Conservation (phyloP, 2,113 vertebrate species). For the Megatriorchis doriae region DNA sequence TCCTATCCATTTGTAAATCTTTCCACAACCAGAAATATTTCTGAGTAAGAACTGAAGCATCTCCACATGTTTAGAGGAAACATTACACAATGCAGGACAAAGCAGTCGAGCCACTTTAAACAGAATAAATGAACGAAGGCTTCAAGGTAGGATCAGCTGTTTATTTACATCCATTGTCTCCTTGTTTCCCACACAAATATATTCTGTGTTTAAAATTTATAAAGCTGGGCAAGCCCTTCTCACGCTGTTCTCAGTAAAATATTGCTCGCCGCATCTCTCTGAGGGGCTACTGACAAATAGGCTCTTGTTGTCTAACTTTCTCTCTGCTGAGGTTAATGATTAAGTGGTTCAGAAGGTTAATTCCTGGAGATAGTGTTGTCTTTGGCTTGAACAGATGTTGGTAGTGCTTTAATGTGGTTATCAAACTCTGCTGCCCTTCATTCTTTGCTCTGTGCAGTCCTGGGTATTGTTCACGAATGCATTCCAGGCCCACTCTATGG, state of each 20-base stretch:
- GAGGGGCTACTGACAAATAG: constrained; percentile 88
- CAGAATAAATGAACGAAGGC: neutral
- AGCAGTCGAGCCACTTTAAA: neutral
- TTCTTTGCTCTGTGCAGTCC: constrained; percentile 76
- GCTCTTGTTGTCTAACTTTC: constrained; percentile 90
- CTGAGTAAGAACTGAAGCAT: neutral
- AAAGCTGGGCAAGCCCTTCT: constrained; percentile 82
- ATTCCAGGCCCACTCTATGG: constrained; percentile 89
- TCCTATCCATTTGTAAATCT: neutral
- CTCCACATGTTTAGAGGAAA: neutral
- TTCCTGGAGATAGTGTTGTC: constrained; percentile 91
- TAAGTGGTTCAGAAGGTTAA: constrained; percentile 90
- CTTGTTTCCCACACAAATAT: constrained; percentile 82
- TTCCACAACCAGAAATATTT: neutral
- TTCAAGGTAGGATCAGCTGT: constrained; percentile 67
- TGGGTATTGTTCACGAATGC: constrained; percentile 79
- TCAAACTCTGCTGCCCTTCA: constrained; percentile 92
- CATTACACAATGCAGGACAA: neutral
- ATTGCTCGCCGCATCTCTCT: constrained; percentile 78
- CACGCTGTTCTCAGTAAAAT: constrained; percentile 92
- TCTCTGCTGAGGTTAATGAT: constrained; percentile 91
- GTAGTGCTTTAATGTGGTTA: constrained; percentile 97
- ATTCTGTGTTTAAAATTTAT: constrained; percentile 73
- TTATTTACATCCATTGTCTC: constrained; percentile 71
- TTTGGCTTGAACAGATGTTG: constrained; percentile 96